Conservation (phyloP, 2,888 invertebrate species). For the Macrophya annulata region DNA sequence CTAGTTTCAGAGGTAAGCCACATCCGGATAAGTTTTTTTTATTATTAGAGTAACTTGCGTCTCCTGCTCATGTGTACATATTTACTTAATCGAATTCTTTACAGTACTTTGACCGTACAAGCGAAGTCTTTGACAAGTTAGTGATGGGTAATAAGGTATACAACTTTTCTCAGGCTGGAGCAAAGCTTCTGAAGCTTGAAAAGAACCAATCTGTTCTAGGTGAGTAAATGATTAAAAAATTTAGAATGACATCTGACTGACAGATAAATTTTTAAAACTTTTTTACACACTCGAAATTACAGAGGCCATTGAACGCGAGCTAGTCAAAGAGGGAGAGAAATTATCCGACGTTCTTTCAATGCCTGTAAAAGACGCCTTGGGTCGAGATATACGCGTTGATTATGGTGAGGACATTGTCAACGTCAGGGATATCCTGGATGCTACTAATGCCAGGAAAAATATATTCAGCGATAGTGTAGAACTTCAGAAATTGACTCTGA, state of each 20-base stretch:
- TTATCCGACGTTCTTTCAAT: constrained; percentile 89
- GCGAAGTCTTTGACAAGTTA: constrained; percentile 85
- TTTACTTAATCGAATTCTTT: constrained; percentile 55
- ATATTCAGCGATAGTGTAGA: constrained; percentile 89
- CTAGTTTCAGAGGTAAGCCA: constrained; percentile 85
- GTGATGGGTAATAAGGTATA: constrained; percentile 84
- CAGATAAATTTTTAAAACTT: background rate
- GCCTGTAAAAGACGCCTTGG: constrained; percentile 90
- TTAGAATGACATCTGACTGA: background rate
- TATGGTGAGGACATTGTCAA: constrained; percentile 88
- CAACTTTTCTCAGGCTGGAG: constrained; percentile 82
- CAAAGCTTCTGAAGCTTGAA: constrained; percentile 83
- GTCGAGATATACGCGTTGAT: constrained; percentile 86
- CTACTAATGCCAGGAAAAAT: constrained; percentile 86
- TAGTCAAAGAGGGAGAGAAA: constrained; percentile 88
- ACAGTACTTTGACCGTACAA: constrained; percentile 85
- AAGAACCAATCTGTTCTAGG: constrained; percentile 84
- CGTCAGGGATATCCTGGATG: constrained; percentile 87
- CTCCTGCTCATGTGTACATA: background rate
- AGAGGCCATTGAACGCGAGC: constrained; percentile 86
- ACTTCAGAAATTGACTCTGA: constrained; percentile 88
- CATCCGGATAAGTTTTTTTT: background rate
- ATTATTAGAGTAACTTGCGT: background rate
- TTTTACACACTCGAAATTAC: constrained; percentile 52
- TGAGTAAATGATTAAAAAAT: constrained; percentile 71